Percentiles rank a stretch among this genome's conserved stretches.
These are phyloP conservation scores for Chelon auratus DNA, from an alignment of 2,797 vertebrate species.

Conservation along the genomic window DNA sequence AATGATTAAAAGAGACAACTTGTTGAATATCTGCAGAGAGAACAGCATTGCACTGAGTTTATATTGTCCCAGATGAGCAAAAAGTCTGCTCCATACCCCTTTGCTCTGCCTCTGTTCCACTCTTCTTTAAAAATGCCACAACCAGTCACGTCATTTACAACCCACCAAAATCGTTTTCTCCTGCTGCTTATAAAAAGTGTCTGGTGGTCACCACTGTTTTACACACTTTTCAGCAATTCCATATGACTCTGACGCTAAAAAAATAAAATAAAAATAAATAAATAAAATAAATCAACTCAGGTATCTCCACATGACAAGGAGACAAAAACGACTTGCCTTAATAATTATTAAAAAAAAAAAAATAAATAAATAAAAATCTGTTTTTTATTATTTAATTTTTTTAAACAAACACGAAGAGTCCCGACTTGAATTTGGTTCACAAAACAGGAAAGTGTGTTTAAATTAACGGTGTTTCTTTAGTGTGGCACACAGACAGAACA, in stretches of 20 bases:
- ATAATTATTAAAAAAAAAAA: too few relatives aligned
- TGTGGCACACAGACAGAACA: neutral
- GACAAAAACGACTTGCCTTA: too few relatives aligned
- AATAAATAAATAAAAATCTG: too few relatives aligned
- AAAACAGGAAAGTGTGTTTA: neutral
- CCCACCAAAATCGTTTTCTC: slow-evolving; percentile 69
- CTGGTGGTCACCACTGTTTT: slow-evolving; percentile 55
- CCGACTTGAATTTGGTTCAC: slow-evolving; percentile 10
- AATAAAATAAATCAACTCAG: slow-evolving; percentile 47
- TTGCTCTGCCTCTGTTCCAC: slow-evolving; percentile 24
- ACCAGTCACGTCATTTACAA: slow-evolving; percentile 74
- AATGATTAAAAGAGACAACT: slow-evolving; percentile 17
- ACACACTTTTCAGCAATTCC: slow-evolving; percentile 43
- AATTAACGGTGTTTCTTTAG: neutral
- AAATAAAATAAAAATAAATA: too few relatives aligned
- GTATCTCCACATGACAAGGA: neutral
- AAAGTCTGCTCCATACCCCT: slow-evolving; percentile 48
- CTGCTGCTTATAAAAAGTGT: slow-evolving; percentile 69
- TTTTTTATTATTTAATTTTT: neutral
- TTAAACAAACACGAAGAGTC: slow-evolving; percentile 6
- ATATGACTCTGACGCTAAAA: slow-evolving; percentile 32
- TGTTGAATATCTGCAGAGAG: slow-evolving; percentile 23
- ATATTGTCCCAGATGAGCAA: slow-evolving; percentile 8
- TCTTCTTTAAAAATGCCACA: slow-evolving; percentile 72
- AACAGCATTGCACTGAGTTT: slow-evolving; percentile 28